Base-by-base conservation (phyloP, 2,888 invertebrate genomes). In the Cheilosia variabilis region DNA sequence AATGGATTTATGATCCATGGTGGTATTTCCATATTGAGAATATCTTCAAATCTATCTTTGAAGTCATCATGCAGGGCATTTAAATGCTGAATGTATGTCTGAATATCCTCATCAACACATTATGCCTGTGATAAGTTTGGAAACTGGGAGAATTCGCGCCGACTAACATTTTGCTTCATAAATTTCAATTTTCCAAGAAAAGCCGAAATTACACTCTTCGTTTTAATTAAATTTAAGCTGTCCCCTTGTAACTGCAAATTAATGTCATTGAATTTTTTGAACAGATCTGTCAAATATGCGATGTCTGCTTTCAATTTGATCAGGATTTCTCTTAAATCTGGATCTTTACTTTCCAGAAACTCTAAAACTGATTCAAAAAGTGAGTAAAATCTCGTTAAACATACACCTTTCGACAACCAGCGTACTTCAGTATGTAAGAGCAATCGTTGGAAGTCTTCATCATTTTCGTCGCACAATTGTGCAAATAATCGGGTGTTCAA, bases 401-500 rank as follows among this genome's bases (percentile, higher is more conserved):
- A 34, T 37, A 4, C 10, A 19, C 43, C n/a, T 43, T 68, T 68
- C 17, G 66, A 68, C 53, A 68, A 17, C 66, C 66, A 68, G 55
- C 43, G 53, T 68, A 68, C 43, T 27, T 55, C 66, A 53, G 55
- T 68, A 27, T 68, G 66, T 17, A 55, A 43, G 66, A 68, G 66
- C 27, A 68, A 55, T 55, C 43, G 24, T 43, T 55, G 22, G 17
- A 55, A 53, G 17, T 43, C 27, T 55, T 68, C 68, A 17, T 68
- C 43, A 43, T 57, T 53, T 62, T 55, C 4, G 15, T 43, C 15
- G 15, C 15, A 13, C 41, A 15, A 15, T n/a, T 43, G 5, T n/a
- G 15, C 41, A 43, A 43, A 43, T 41, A 41, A 41, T 15, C 41
- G 10, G 15, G 41, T 41, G 4, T 15, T 41, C 41, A 41, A 41